Evolutionary conservation across 2,888 invertebrate species (phyloP), one percentile per base, ranked within the genome.

Genomic region (Sphaeridia pumilis): DNA sequence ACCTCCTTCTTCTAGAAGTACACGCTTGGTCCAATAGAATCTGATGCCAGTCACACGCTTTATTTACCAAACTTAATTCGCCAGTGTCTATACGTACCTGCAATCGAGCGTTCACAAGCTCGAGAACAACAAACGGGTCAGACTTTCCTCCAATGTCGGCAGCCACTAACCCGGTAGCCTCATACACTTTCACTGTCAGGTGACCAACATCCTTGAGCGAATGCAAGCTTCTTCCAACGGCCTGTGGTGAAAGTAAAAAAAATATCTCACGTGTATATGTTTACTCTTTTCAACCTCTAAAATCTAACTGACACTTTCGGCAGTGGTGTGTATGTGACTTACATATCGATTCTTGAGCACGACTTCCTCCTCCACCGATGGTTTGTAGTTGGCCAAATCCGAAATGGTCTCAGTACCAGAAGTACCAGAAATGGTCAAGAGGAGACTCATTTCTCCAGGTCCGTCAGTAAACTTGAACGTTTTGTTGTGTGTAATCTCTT

Each of bases 131-230:
- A 73, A 97, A 98, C 0, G 98, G 98, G 73, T 98, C 98, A 44
- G 94, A 94, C 70, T 97, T 97, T 2, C 95, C 95, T 1, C 94
- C 94, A 36, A 97, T 75, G 70, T 98, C 97, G 0, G 95, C 94
- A 0, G 95, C 86, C 0, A 87, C 88, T 25, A 98, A 74, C 1
- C 92, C 93, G 65, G 79, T 78, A 7, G 82, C 83, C 68, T 77
- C 75, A 63, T 70, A 74, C 2, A 95, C 94, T 75, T 94, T 94
- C 0, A 95, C 90, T 21, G 88, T 89, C 0, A 97, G 75, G 76
- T 90, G 87, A 0, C 97, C 97, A 2, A 97, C 85, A 67, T 97
- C 95, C 58, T 83, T 76, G 1, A 87, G 66, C 67, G 83, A 81
- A 64, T 81, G 78, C 51, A 87, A 75, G 10, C 83, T 82, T 56